Percentiles rank a stretch among this genome's conserved stretches.
These are phyloP conservation scores for Notospermus geniculatus DNA, from an alignment of 1,140 invertebrate species.

Conservation along the genomic window DNA sequence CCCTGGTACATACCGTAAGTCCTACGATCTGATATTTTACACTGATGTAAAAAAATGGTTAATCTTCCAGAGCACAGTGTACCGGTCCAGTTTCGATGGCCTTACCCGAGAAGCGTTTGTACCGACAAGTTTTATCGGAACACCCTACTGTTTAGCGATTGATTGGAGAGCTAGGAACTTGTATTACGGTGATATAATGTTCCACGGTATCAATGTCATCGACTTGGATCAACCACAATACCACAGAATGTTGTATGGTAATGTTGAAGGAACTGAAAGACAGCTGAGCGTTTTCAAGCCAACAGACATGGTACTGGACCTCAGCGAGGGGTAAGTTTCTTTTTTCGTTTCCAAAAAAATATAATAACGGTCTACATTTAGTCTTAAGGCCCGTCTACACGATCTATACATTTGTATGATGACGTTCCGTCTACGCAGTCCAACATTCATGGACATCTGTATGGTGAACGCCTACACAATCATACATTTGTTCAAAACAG, in stretches of 20 bases:
- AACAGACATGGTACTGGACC: slow-evolving; percentile 84
- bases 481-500: no score
- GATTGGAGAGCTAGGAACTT: slow-evolving; percentile 96
- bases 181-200: slow-evolving; percentile 87
- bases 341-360: slow-evolving; percentile 12
- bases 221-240: slow-evolving; percentile 60
- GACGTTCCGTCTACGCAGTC: no score
- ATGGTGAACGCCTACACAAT: no score
- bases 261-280: slow-evolving; percentile 73
- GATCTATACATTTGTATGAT: no score
- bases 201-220: slow-evolving; percentile 90
- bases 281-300: slow-evolving; percentile 78
- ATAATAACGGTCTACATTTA: no score
- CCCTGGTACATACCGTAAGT: no score
- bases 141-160: slow-evolving; percentile 86
- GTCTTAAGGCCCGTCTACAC: no score
- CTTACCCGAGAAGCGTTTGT: slow-evolving; percentile 85
- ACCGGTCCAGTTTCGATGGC: slow-evolving; percentile 77
- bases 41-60: slow-evolving; percentile 21
- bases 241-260: slow-evolving; percentile 83
- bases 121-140: slow-evolving; percentile 77
- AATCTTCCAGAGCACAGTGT: slow-evolving; percentile 78
- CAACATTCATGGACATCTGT: no score
- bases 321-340: slow-evolving; percentile 74
- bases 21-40: no score